Conservation (phyloP, 1,140 invertebrate genomes). For the Zaprionus ghesquierei region DNA sequence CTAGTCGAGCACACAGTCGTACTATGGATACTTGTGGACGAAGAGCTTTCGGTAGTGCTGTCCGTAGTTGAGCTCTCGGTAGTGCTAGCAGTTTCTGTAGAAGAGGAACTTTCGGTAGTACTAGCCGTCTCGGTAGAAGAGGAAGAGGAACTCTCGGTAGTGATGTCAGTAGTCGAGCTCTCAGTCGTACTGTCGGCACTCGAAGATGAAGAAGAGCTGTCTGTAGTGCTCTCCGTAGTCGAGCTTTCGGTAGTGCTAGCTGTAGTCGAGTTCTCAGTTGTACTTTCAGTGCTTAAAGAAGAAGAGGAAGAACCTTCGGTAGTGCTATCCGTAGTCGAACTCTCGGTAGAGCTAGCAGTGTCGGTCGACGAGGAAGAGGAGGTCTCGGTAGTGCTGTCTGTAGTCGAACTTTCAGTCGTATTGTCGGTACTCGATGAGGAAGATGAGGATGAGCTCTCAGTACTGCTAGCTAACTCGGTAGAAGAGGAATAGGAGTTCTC, state of each 20-base stretch:
- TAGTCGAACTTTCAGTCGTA: background rate
- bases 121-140: background rate
- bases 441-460: background rate
- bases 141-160: background rate
- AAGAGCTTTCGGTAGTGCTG: background rate
- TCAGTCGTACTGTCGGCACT: background rate
- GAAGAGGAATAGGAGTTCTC: slow-evolving; percentile 6
- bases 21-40: background rate
- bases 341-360: background rate
- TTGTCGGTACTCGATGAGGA: background rate
- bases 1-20: background rate
- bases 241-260: slow-evolving; percentile 8
- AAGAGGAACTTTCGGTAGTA: background rate
- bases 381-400: background rate
- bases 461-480: background rate
- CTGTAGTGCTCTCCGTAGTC: background rate
- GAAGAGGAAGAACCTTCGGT: background rate
- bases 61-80: background rate
- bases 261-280: background rate
- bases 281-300: background rate
- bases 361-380: background rate
- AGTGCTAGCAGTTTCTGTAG: background rate
- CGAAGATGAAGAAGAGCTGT: background rate
- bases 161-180: background rate
- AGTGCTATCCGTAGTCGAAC: background rate